phyloP scores from a whole-genome alignment of 2,888 invertebrate genomes.

The Drosophila flavopinicola region DNA sequence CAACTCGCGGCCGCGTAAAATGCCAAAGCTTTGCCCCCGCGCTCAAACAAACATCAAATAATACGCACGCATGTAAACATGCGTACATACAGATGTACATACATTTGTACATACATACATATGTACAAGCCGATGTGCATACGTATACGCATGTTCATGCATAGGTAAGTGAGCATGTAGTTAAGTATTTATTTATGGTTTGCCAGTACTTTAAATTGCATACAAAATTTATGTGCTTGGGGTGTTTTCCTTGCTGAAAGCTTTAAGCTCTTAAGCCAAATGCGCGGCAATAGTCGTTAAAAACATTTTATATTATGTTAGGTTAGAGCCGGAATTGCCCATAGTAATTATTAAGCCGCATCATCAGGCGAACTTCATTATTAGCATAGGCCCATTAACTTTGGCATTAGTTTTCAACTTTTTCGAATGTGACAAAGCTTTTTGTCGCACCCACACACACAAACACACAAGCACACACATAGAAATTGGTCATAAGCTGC shows the following conservation, averaged over 20 bases:
- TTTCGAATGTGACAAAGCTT: slow-evolving; percentile 43
- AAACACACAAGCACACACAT: slow-evolving; percentile 7
- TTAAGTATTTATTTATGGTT: slow-evolving; percentile 51
- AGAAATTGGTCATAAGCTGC: slow-evolving; percentile 28
- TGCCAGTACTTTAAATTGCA: slow-evolving; percentile 52
- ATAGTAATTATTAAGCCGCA: slow-evolving; percentile 12
- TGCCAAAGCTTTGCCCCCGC: slow-evolving; percentile 18
- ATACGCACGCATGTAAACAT: not conserved
- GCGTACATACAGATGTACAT: not conserved
- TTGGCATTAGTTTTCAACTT: slow-evolving; percentile 30
- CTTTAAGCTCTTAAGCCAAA: slow-evolving; percentile 47
- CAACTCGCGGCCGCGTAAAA: not conserved
- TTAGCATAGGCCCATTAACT: slow-evolving; percentile 32
- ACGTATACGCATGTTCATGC: slow-evolving; percentile 1
- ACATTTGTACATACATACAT: not conserved
- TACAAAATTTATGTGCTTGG: slow-evolving; percentile 38
- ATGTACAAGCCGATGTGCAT: too few relatives aligned
- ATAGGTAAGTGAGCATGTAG: slow-evolving; percentile 31
- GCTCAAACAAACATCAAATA: not conserved
- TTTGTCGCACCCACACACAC: slow-evolving; percentile 17
- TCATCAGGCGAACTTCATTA: slow-evolving; percentile 12
- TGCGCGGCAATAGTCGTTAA: slow-evolving; percentile 39
- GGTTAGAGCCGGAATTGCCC: slow-evolving; percentile 11
- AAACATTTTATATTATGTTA: slow-evolving; percentile 17
- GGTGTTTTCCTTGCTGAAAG: slow-evolving; percentile 20